Conservation (phyloP, 1,140 invertebrate species). For the Penaeus japonicus region DNA sequence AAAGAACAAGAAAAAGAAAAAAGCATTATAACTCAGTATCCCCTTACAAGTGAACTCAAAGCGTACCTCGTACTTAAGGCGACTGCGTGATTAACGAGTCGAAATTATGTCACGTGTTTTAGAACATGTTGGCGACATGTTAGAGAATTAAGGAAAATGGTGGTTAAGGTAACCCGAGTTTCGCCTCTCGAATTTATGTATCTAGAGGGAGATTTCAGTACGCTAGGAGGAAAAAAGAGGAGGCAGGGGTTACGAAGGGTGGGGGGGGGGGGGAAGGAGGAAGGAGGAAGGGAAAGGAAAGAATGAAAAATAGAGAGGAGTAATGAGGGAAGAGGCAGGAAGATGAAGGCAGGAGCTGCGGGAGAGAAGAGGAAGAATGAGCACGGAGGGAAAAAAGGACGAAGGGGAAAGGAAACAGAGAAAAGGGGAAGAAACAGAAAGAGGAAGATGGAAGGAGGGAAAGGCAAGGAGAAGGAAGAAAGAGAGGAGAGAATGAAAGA, state of each 20-base stretch:
- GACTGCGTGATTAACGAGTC: too few species aligned
- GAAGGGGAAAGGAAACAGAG: background rate
- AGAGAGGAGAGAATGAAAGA: background rate
- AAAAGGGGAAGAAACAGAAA: background rate
- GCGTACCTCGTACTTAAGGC: too few species aligned
- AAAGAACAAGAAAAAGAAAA: too few species aligned
- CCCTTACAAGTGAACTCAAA: too few species aligned
- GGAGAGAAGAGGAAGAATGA: background rate
- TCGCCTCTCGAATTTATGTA: too few species aligned
- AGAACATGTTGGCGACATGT: too few species aligned
- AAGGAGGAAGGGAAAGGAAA: background rate
- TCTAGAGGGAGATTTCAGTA: background rate
- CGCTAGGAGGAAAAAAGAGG: too few species aligned
- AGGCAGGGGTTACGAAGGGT: background rate
- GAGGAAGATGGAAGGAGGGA: background rate
- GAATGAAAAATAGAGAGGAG: background rate
- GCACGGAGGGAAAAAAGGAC: background rate
- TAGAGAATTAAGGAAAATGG: background rate
- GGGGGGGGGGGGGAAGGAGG: background rate
- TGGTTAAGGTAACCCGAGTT: background rate
- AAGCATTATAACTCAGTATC: too few species aligned
- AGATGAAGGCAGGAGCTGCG: background rate
- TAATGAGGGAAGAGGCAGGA: background rate
- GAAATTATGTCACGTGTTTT: too few species aligned
- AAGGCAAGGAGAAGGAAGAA: background rate